Base-by-base conservation (phyloP, 53 echinoderm and acorn worm genomes). In the Antedon mediterranea region DNA sequence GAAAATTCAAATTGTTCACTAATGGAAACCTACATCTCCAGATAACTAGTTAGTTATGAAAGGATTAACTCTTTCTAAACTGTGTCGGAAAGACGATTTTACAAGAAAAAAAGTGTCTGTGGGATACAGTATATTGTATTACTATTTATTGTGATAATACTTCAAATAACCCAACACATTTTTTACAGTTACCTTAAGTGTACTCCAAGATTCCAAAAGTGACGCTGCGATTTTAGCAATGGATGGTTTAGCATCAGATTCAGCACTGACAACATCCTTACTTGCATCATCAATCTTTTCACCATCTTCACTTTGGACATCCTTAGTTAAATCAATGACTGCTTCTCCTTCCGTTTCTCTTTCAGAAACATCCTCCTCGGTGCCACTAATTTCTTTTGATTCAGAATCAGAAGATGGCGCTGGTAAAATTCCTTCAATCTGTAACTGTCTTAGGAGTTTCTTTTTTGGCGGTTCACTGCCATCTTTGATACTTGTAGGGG, bases 171-270 rank as follows among this genome's bases (percentile, higher is more conserved):
- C n/a, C n/a, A n/a, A n/a, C n/a, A n/a, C n/a, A n/a, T n/a, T n/a
- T n/a, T n/a, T n/a, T n/a, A n/a, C n/a, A n/a, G 84, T 41, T 43
- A 91, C 92, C 82, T 91, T 91, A 1, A 94, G 78, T 4, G 87
- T 80, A 76, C 95, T 89, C 95, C 95, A 94, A 4, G 87, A 57
- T 83, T 83, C 87, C n/a, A 94, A 71, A 0, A 94, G 83, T 28
- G 81, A 81, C 71, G 87, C 85, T 42, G 91, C 87, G 28, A 87
- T 76, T 31, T 32, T 74, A 28, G 89, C 87, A 34, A 94, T 82
- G 43, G 79, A 80, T 28, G 73, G 71, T n/a, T 32, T 27, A 30
- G 57, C 28, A 0, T 14, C 77, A 0, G 30, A 57, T 74, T 75
- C 71, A 32, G 32, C 34, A 23, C 31, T 29, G 15, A 74, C 27